Evolutionary conservation across 2,797 vertebrate genomes (phyloP), one percentile per base, ranked within the genome.

Genomic region (Argya squamiceps): DNA sequence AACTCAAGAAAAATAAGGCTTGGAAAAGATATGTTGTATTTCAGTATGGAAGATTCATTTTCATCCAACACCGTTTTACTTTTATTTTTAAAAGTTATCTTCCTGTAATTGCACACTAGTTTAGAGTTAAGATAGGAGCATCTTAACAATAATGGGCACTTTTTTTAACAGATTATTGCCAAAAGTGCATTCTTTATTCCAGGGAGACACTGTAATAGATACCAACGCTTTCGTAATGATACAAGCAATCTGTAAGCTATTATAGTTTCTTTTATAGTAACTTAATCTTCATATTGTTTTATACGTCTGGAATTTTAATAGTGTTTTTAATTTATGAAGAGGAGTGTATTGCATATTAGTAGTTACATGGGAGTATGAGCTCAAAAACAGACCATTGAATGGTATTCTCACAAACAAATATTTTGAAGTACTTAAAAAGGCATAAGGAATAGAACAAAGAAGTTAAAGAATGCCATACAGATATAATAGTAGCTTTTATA

Each of bases 251-350:
- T 98, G 97, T 98, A 98, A 98, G 97, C 97, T 97, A 98, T 98
- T 98, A 98, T 41, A 95, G 92, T 97, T 98, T 97, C 97, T 97
- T 98, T 97, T 97, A 96, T 97, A 98, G 97, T 97, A 98, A 98
- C 96, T 97, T 97, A 97, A 98, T 97, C 97, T 98, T 98, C 96
- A 97, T 98, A 97, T 98, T 98, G 97, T 98, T 97, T 97, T 97
- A 88, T 98, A 98, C 18, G 96, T 98, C 95, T 98, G 67, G 97
- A 98, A 98, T 98, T 97, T 98, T 98, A 98, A 98, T 98, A 95
- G 89, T 95, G 82, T 97, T 98, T 97, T 98, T 97, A 97, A 98
- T 98, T 98, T 98, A 94, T 93, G 90, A 96, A 97, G 92, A 92
- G 90, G 96, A 97, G 50, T 95, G 84, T 97, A 96, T 92, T 96